Evolutionary conservation across 92 coral and sea anemone genomes (phyloP).

Genomic region (Actinernus sp.): DNA sequence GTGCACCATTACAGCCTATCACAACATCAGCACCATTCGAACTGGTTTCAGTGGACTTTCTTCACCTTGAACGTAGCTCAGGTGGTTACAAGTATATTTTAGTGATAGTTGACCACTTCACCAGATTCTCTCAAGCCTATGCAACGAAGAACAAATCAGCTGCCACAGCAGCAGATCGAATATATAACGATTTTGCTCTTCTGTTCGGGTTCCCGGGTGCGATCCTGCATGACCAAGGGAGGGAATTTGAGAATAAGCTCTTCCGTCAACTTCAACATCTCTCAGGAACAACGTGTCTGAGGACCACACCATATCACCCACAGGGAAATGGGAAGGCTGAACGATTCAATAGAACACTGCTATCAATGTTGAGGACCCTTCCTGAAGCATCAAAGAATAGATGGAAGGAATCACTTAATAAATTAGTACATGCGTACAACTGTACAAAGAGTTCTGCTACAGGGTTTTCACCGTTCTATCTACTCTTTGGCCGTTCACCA

Average conservation of each 20-base stretch:
- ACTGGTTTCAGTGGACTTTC: conserved; percentile 33
- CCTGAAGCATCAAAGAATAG: too few species aligned
- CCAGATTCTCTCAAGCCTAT: conserved; percentile 29
- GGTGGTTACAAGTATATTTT: conserved; percentile 27
- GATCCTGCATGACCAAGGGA: conserved; percentile 48
- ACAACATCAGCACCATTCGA: conserved; percentile 38
- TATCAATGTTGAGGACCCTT: conserved; percentile 46
- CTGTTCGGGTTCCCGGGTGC: conserved; percentile 36
- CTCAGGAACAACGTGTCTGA: conserved; percentile 34
- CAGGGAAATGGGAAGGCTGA: conserved; percentile 56
- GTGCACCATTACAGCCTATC: conserved; percentile 3
- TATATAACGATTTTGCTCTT: conserved; percentile 28
- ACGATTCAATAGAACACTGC: conserved; percentile 24
- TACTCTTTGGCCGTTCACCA: conserved; percentile 25
- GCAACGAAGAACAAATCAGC: conserved; percentile 39
- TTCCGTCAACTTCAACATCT: conserved; percentile 23
- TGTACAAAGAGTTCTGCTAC: background rate
- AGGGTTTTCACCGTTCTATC: background rate
- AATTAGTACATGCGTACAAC: conserved; percentile 6
- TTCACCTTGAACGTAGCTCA: conserved; percentile 22
- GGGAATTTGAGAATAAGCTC: conserved; percentile 51
- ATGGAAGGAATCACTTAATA: too few species aligned
- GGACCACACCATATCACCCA: conserved; percentile 41
- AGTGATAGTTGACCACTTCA: conserved; percentile 29
- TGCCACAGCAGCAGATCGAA: conserved; percentile 29